Percentiles rank a stretch among this genome's conserved stretches.
phyloP scores from a whole-genome alignment of 2,888 invertebrate genomes.

The Belgica antarctica region DNA sequence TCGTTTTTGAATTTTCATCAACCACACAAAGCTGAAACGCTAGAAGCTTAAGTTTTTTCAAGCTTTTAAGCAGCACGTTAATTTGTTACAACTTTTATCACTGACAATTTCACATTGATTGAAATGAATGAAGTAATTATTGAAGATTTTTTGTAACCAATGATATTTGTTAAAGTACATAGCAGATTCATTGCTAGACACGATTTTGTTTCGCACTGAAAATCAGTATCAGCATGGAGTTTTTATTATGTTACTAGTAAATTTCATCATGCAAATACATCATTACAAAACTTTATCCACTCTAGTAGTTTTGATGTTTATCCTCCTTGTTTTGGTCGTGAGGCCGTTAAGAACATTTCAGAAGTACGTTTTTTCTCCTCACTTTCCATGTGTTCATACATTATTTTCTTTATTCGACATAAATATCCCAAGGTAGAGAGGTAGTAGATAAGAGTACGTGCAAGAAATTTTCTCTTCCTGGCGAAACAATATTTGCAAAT shows the following conservation, averaged over 20 bases:
- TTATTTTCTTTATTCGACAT: constrained; percentile 23
- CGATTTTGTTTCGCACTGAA: not conserved
- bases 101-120: no score
- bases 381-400: not conserved
- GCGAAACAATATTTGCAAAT: no score
- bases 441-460: constrained; percentile 32
- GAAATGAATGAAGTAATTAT: no score
- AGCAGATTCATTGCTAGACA: no score
- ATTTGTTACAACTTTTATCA: no score
- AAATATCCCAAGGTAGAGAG: constrained; percentile 34
- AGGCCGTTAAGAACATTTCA: constrained; percentile 20
- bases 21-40: no score
- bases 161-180: no score
- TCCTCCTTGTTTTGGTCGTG: not conserved
- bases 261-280: constrained; percentile 33
- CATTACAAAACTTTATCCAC: constrained; percentile 26
- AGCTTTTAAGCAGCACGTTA: constrained; percentile 30
- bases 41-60: not conserved
- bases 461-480: constrained; percentile 16
- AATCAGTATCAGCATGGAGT: not conserved
- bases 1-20: constrained; percentile 17
- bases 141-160: no score
- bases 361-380: constrained; percentile 8
- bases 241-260: no score
- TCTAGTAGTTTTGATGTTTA: no score